phyloP scores from a whole-genome alignment of 2,888 invertebrate genomes.

The Eretmocerus hayati region DNA sequence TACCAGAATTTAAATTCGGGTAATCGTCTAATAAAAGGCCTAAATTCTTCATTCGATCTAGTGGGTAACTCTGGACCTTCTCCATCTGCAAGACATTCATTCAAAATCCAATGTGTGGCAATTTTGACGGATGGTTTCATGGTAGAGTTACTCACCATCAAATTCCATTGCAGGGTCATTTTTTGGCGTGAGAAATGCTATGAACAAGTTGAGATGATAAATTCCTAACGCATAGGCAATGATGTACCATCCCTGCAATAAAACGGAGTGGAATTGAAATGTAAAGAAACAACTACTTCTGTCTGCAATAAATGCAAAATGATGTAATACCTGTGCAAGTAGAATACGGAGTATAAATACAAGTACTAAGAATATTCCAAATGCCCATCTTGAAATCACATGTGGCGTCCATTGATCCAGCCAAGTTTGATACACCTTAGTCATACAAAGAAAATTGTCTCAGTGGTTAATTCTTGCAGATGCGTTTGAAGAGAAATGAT shows the following conservation, averaged over 20 bases:
- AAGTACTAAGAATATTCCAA: constrained; percentile 61
- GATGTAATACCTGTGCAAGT: constrained; percentile 64
- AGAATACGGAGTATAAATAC: constrained; percentile 76
- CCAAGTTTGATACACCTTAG: constrained; percentile 72
- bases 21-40: constrained; percentile 91
- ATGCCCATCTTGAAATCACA: constrained; percentile 71
- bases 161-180: constrained; percentile 96
- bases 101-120: neutral
- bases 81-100: constrained; percentile 50
- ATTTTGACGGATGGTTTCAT: neutral
- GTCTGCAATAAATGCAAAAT: neutral
- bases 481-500: too few species aligned
- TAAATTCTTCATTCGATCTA: constrained; percentile 92
- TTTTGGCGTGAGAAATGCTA: constrained; percentile 99
- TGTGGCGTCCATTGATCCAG: constrained; percentile 85
- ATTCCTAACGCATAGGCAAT: constrained; percentile 98
- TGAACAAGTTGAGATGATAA: constrained; percentile 97
- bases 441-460: neutral
- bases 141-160: constrained; percentile 63
- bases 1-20: constrained; percentile 99
- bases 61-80: constrained; percentile 92
- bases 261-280: neutral
- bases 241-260: constrained; percentile 96
- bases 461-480: neutral
- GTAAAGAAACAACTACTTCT: neutral